Percentiles rank a stretch among this genome's conserved stretches.
Conservation (phyloP, 2,888 invertebrate genomes). For the Epinotia nisella region DNA sequence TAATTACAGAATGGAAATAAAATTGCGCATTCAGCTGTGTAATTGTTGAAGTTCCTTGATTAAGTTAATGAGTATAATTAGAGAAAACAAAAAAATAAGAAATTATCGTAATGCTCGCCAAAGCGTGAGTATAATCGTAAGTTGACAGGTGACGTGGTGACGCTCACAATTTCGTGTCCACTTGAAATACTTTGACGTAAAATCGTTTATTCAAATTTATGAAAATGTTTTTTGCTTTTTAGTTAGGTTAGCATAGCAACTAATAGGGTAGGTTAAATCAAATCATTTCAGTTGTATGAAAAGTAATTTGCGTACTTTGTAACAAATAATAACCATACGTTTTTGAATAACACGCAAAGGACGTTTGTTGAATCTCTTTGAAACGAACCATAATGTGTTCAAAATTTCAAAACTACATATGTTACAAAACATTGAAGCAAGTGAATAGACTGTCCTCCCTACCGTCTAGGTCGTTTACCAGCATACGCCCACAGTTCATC, state of each 20-base stretch:
- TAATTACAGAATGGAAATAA: conserved; percentile 11
- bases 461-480: conserved; percentile 32
- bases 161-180: background rate
- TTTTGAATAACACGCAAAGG: no score
- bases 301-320: no score
- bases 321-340: no score
- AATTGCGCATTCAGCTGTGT: conserved; percentile 13
- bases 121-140: background rate
- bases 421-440: background rate
- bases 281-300: no score
- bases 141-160: background rate
- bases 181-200: background rate
- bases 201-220: no score
- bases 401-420: background rate
- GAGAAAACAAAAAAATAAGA: background rate
- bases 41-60: conserved; percentile 32
- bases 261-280: no score
- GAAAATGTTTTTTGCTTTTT: no score
- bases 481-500: conserved; percentile 45
- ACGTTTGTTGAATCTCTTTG: background rate
- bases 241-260: no score
- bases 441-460: conserved; percentile 19
- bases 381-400: background rate
- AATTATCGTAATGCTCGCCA: background rate
- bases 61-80: conserved; percentile 12